Evolutionary conservation across 2,888 invertebrate species (phyloP).

Genomic region (Pheosia gnoma): DNA sequence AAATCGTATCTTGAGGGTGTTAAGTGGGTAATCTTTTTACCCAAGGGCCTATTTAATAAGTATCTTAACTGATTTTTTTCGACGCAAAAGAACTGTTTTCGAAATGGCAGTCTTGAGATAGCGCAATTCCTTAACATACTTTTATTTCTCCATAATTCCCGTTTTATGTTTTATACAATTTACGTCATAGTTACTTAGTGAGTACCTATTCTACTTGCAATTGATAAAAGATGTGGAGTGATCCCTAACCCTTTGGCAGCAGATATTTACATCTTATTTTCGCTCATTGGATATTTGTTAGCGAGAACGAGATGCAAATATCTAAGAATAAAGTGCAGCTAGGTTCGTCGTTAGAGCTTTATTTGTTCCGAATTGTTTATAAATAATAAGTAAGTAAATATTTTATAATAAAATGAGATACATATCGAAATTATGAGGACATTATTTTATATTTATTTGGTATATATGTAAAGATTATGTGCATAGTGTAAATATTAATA

Average conservation of each 20-base stretch:
- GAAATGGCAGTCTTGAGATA: too few relatives aligned
- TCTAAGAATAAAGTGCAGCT: constrained; percentile 5
- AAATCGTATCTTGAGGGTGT: not conserved
- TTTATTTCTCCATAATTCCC: too few relatives aligned
- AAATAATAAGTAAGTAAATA: not conserved
- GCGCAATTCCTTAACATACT: too few relatives aligned
- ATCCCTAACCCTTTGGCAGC: not conserved
- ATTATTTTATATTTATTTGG: constrained; percentile 43
- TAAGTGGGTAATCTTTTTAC: too few relatives aligned
- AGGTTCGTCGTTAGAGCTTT: not conserved
- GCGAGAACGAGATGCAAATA: constrained; percentile 1
- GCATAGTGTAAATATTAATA: constrained; percentile 53
- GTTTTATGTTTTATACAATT: too few relatives aligned
- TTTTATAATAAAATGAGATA: constrained; percentile 6
- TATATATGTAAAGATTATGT: constrained; percentile 33
- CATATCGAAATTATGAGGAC: constrained; percentile 35
- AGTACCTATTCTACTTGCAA: too few relatives aligned
- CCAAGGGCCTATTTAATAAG: too few relatives aligned
- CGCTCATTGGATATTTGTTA: not conserved
- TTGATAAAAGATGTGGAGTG: too few relatives aligned
- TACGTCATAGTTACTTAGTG: too few relatives aligned
- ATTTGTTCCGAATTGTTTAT: not conserved
- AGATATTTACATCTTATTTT: not conserved
- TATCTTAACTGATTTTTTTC: too few relatives aligned
- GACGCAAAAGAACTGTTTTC: too few relatives aligned